Evolutionary conservation across 1,140 invertebrate genomes (phyloP).

Genomic region (Anadara kagoshimensis): DNA sequence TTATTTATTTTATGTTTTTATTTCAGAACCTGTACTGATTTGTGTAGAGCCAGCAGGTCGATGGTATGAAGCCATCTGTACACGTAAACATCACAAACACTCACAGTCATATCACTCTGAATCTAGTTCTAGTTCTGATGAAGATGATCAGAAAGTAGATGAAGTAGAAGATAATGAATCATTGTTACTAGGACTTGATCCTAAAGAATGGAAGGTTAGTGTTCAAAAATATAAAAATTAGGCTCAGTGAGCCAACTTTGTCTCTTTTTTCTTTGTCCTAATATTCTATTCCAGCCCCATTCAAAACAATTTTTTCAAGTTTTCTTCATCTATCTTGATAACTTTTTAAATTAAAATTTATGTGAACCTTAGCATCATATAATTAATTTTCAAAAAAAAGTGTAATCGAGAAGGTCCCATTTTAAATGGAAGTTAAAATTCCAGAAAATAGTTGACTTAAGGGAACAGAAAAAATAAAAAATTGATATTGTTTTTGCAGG

Average conservation of each 20-base stretch:
- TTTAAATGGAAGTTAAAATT: no score
- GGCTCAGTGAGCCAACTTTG: background rate
- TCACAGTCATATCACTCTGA: slow-evolving; percentile 61
- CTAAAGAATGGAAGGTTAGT: slow-evolving; percentile 93
- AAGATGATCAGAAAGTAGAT: slow-evolving; percentile 63
- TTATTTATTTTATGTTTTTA: slow-evolving; percentile 3
- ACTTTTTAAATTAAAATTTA: no score
- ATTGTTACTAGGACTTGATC: slow-evolving; percentile 91
- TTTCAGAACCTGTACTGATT: slow-evolving; percentile 47
- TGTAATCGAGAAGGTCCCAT: no score
- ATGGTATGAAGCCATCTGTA: slow-evolving; percentile 73
- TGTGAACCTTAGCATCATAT: no score
- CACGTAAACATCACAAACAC: slow-evolving; percentile 68
- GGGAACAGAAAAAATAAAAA: no score
- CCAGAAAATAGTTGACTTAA: no score
- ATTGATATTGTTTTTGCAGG: background rate
- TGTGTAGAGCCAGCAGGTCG: slow-evolving; percentile 74
- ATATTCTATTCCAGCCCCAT: no score
- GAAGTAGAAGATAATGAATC: slow-evolving; percentile 85
- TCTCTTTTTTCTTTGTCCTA: no score
- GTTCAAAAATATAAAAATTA: background rate
- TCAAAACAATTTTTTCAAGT: no score
- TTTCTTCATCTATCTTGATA: no score
- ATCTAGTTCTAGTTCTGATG: slow-evolving; percentile 63
- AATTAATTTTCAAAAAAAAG: background rate